phyloP scores from a whole-genome alignment of 2,888 invertebrate species.

The Pterostichus niger region DNA sequence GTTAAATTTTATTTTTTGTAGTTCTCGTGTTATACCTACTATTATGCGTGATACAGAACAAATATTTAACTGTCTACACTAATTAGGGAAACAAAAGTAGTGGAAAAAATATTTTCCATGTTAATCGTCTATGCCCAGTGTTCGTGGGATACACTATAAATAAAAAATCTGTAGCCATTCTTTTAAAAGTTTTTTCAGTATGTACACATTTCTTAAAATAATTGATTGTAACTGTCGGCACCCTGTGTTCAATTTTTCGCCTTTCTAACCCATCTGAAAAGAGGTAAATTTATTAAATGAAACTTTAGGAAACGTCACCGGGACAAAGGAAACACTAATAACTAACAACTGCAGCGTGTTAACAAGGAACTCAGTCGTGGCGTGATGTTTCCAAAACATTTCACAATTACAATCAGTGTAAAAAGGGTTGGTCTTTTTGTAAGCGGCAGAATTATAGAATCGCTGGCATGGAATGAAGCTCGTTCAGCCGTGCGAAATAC shows the following conservation, averaged over 20 bases:
- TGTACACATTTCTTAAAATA: no score
- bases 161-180: no score
- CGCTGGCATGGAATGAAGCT: slow-evolving; percentile 70
- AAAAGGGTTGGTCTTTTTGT: slow-evolving; percentile 76
- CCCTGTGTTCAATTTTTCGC: neutral
- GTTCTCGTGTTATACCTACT: no score
- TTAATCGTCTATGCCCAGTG: no score
- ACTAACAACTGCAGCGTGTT: slow-evolving; percentile 68
- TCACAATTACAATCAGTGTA: slow-evolving; percentile 72
- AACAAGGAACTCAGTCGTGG: slow-evolving; percentile 75
- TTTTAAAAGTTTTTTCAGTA: no score
- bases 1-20: no score
- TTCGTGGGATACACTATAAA: no score
- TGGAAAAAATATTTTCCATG: no score
- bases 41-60: no score
- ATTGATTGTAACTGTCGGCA: neutral
- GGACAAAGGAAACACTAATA: slow-evolving; percentile 28
- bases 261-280: neutral
- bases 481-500: slow-evolving; percentile 70
- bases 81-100: no score
- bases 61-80: no score
- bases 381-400: slow-evolving; percentile 77
- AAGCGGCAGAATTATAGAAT: slow-evolving; percentile 71
- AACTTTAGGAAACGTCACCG: slow-evolving; percentile 26
- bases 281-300: neutral